Conservation (phyloP, 2,797 vertebrate species). For the Dryobates pubescens region DNA sequence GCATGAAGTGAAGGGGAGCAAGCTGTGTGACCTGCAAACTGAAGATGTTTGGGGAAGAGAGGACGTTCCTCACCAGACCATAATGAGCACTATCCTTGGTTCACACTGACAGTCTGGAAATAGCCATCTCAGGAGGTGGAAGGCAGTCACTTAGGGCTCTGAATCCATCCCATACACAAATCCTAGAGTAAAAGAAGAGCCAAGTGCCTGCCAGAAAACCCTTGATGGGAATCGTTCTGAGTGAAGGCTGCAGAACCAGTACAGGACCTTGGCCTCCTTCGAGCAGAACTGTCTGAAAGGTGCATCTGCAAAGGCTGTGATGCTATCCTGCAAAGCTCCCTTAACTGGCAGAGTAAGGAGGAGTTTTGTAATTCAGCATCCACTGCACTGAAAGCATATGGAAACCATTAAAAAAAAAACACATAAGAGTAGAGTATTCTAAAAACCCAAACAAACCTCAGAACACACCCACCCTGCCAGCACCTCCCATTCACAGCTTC, state of each 20-base stretch:
- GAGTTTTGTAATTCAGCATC: neutral
- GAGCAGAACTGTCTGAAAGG: neutral
- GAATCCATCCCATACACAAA: neutral
- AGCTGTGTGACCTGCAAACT: neutral
- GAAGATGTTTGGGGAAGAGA: neutral
- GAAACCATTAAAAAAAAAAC: neutral
- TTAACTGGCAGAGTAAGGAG: neutral
- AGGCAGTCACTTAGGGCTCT: rapidly evolving
- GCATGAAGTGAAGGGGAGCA: neutral
- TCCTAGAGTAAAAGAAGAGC: neutral
- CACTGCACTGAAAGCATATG: neutral
- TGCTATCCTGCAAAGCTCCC: neutral
- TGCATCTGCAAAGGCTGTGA: neutral
- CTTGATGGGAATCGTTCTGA: neutral
- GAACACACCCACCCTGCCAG: conserved; percentile 32
- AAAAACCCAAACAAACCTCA: conserved; percentile 54
- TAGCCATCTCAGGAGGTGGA: neutral
- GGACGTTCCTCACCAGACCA: rapidly evolving
- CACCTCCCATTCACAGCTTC: conserved; percentile 33
- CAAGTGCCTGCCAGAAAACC: neutral
- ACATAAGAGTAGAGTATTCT: neutral
- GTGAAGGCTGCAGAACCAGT: neutral
- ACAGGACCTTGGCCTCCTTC: neutral
- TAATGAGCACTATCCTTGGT: neutral
- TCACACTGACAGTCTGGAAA: neutral